These are phyloP conservation scores for Cladopsammia gracilis DNA, from an alignment of 64 coral and sea anemone genomes.

Conservation along the genomic window DNA sequence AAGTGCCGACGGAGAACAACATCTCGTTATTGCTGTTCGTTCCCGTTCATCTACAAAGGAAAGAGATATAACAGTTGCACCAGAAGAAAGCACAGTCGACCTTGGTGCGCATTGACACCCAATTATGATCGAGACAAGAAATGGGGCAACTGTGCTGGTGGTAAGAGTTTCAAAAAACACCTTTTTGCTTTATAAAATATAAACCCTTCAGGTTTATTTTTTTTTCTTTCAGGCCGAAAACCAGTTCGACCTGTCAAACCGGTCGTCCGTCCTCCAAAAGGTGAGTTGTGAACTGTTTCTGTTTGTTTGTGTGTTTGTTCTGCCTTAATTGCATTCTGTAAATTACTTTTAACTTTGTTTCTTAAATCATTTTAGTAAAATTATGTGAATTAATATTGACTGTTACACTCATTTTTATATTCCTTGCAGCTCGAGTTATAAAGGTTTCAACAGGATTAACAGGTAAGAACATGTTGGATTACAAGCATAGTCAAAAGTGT, in stretches of 20 bases:
- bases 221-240: neutral
- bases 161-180: neutral
- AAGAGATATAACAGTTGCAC: slow-evolving; percentile 55
- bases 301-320: neutral
- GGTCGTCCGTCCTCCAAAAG: slow-evolving; percentile 21
- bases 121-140: slow-evolving; percentile 68
- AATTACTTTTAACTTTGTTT: too few relatives aligned
- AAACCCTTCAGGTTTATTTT: neutral
- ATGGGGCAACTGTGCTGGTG: slow-evolving; percentile 49
- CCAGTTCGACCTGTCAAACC: slow-evolving; percentile 10
- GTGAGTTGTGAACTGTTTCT: neutral
- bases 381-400: too few relatives aligned
- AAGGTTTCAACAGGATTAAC: neutral
- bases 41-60: slow-evolving; percentile 73
- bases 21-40: slow-evolving; percentile 49
- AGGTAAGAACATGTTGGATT: neutral
- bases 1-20: slow-evolving; percentile 26
- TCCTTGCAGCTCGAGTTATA: neutral
- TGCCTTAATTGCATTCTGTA: too few relatives aligned
- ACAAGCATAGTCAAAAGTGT: neutral
- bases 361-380: too few relatives aligned
- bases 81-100: slow-evolving; percentile 4
- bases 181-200: neutral
- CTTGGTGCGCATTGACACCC: slow-evolving; percentile 74
- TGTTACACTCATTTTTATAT: neutral